phyloP scores from a whole-genome alignment of 1,140 invertebrate species.

The Drosophila nebulosa region DNA sequence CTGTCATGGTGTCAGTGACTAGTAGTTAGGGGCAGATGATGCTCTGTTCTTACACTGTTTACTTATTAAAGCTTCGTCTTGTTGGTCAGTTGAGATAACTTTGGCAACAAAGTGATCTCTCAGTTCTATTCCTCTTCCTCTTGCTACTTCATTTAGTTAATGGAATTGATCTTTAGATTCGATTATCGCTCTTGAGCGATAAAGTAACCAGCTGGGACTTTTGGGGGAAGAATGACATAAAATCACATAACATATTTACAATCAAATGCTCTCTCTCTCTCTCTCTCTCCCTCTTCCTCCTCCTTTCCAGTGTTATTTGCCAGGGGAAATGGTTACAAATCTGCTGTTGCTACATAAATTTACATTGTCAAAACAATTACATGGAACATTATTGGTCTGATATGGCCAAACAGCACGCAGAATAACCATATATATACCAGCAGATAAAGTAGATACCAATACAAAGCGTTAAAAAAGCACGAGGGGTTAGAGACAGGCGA shows the following conservation, averaged over 20 bases:
- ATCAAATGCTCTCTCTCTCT: background rate
- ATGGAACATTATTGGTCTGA: background rate
- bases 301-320: too few relatives aligned
- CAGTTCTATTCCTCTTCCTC: too few relatives aligned
- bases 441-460: background rate
- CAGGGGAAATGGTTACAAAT: background rate
- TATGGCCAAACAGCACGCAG: background rate
- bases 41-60: background rate
- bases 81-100: background rate
- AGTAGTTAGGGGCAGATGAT: background rate
- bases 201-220: too few relatives aligned
- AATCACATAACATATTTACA: background rate
- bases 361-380: constrained; percentile 2
- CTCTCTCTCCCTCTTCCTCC: too few relatives aligned
- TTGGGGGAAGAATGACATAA: background rate
- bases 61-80: background rate
- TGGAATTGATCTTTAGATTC: too few relatives aligned
- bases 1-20: background rate
- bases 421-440: background rate
- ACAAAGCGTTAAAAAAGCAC: background rate
- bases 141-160: too few relatives aligned
- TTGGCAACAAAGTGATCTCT: too few relatives aligned
- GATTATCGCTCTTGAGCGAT: too few relatives aligned
- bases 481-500: too few relatives aligned
- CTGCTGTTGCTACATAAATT: background rate